Conservation (phyloP, 2,113 vertebrate genomes). For the Marmota monax region DNA sequence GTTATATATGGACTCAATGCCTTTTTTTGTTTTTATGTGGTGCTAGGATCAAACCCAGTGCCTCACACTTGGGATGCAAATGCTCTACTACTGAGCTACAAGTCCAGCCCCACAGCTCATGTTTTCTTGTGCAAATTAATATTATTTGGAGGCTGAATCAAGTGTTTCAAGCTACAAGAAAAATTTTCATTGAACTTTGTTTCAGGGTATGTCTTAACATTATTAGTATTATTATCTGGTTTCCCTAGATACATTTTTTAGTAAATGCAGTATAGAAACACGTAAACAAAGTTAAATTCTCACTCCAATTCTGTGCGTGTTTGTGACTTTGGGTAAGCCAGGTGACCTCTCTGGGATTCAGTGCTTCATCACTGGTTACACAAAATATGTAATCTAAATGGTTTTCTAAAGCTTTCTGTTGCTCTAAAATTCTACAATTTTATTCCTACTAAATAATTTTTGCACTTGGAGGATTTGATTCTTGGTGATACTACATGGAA, state of each 20-base stretch:
- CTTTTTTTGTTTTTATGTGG: too few relatives aligned
- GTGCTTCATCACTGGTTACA: background rate
- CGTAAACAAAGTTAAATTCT: conserved; percentile 7
- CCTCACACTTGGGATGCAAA: too few relatives aligned
- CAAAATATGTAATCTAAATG: conserved; percentile 13
- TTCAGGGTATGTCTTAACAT: background rate
- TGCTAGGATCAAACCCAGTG: too few relatives aligned
- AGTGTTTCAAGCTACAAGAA: conserved; percentile 12
- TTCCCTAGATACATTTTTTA: background rate
- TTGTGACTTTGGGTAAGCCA: background rate
- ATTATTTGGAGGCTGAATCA: conserved; percentile 38
- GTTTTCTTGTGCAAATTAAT: conserved; percentile 22
- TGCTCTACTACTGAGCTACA: too few relatives aligned
- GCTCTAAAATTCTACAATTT: background rate
- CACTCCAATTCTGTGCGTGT: background rate
- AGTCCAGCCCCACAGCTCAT: background rate
- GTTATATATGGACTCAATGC: too few relatives aligned
- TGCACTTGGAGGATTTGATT: conserved; percentile 17
- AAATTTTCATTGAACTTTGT: conserved; percentile 32
- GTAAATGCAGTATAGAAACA: background rate
- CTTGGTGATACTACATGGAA: background rate
- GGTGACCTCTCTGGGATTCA: background rate
- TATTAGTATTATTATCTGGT: conserved; percentile 17
- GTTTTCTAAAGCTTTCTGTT: background rate
- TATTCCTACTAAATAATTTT: conserved; percentile 55